Evolutionary conservation across 1,140 invertebrate genomes (phyloP).

Genomic region (Augochlora pura): DNA sequence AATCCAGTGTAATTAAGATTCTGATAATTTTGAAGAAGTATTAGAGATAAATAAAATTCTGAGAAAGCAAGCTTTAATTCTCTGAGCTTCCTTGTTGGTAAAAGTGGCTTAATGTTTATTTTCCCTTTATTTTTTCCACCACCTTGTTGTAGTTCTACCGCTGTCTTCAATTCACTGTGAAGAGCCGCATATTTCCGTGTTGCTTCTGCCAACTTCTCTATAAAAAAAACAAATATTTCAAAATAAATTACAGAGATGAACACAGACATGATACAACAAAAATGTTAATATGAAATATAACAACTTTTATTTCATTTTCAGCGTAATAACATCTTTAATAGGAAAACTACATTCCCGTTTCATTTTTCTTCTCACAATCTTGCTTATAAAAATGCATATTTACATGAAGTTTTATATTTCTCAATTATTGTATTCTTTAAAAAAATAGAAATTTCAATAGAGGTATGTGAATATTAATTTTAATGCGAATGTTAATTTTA

Average conservation of each 20-base stretch:
- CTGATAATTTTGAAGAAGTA: slow-evolving; percentile 94
- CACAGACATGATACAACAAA: no score
- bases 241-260: not conserved
- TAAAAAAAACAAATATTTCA: slow-evolving; percentile 70
- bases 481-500: not conserved
- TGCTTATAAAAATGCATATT: no score
- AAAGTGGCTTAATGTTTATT: slow-evolving; percentile 79
- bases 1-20: slow-evolving; percentile 99
- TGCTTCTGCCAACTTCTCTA: slow-evolving; percentile 98
- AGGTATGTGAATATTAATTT: no score
- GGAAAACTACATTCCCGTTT: no score
- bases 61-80: slow-evolving; percentile 99
- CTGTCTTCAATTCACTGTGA: slow-evolving; percentile 92
- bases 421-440: no score
- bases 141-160: slow-evolving; percentile 85
- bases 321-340: no score
- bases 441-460: no score
- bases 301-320: not conserved
- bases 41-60: slow-evolving; percentile 98
- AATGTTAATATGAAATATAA: not conserved
- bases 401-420: no score
- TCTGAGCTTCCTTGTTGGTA: slow-evolving; percentile 90
- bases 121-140: slow-evolving; percentile 79
- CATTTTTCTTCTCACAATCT: no score
- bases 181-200: slow-evolving; percentile 95